phyloP scores from a whole-genome alignment of 2,113 vertebrate species.

The Tychaedon coryphoeus region DNA sequence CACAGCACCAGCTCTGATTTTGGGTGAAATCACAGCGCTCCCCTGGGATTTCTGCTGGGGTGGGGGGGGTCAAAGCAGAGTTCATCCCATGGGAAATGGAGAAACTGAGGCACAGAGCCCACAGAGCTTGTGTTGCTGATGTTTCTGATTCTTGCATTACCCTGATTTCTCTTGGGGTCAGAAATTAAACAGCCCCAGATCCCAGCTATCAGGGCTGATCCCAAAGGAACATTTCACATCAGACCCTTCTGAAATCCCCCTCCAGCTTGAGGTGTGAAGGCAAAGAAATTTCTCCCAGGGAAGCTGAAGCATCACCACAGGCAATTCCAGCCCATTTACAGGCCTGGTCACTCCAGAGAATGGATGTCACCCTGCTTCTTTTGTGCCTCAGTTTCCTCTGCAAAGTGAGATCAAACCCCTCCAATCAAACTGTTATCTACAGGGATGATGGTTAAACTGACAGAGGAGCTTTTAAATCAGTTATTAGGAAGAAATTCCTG shows the following conservation, averaged over 20 bases:
- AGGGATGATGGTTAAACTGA: neutral
- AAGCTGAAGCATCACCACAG: neutral
- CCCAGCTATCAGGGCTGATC: neutral
- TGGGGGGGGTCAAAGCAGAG: neutral
- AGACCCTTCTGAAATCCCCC: neutral
- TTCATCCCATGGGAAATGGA: neutral
- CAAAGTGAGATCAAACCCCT: neutral
- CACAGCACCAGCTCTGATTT: accelerated
- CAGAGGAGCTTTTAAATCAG: neutral
- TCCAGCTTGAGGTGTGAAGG: neutral
- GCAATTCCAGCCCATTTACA: neutral
- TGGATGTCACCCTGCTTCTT: neutral
- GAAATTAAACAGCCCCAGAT: neutral
- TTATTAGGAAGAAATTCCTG: neutral
- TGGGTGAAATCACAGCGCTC: accelerated
- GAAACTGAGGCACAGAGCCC: neutral
- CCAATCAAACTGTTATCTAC: neutral
- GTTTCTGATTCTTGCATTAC: neutral
- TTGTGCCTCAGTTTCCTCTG: neutral
- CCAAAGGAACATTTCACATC: accelerated
- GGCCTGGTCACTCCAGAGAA: no score
- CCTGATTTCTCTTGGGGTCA: neutral
- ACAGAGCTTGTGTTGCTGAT: accelerated
- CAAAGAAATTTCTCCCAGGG: neutral
- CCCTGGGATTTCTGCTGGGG: neutral